Evolutionary conservation across 2,113 vertebrate species (phyloP).

Genomic region (Dicerorhinus sumatrensis): DNA sequence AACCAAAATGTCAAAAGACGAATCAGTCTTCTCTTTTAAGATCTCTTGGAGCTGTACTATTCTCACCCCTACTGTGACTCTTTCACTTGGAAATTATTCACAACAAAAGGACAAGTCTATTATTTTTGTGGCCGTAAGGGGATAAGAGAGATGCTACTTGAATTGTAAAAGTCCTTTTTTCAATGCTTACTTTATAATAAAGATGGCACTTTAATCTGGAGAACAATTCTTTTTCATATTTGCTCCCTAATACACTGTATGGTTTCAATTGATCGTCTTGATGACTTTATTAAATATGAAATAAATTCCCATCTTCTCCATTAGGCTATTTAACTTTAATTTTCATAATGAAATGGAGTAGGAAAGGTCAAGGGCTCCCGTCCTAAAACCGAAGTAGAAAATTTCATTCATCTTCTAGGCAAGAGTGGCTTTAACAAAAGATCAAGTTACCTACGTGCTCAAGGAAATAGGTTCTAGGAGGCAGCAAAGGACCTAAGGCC

Average conservation of each 20-base stretch:
- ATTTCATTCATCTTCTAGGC: slow-evolving; percentile 44
- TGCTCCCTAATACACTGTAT: slow-evolving; percentile 19
- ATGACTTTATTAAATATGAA: slow-evolving; percentile 67
- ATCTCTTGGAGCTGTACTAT: slow-evolving; percentile 32
- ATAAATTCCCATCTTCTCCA: slow-evolving; percentile 52
- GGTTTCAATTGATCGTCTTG: slow-evolving; percentile 56
- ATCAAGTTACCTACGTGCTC: slow-evolving; percentile 7
- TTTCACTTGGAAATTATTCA: slow-evolving; percentile 72
- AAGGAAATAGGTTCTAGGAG: neutral
- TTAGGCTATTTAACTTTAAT: slow-evolving; percentile 70
- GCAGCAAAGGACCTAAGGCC: neutral
- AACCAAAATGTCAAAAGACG: slow-evolving; percentile 74
- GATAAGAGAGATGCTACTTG: slow-evolving; percentile 61
- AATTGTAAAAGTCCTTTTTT: slow-evolving; percentile 53
- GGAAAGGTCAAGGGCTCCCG: slow-evolving; percentile 43
- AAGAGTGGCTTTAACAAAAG: slow-evolving; percentile 49
- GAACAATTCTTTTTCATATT: slow-evolving; percentile 62
- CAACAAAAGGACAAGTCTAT: slow-evolving; percentile 67
- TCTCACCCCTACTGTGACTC: slow-evolving; percentile 49
- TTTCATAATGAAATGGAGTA: slow-evolving; percentile 56
- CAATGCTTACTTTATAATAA: slow-evolving; percentile 62
- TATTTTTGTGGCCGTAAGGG: slow-evolving; percentile 34
- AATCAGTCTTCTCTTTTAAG: slow-evolving; percentile 67
- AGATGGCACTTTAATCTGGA: slow-evolving; percentile 61
- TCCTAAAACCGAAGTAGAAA: slow-evolving; percentile 50